A percentile compares a stretch with the other conserved stretches of the same genome.
Conservation (phyloP, 1,140 invertebrate genomes). For the Coptotermes formosanus region DNA sequence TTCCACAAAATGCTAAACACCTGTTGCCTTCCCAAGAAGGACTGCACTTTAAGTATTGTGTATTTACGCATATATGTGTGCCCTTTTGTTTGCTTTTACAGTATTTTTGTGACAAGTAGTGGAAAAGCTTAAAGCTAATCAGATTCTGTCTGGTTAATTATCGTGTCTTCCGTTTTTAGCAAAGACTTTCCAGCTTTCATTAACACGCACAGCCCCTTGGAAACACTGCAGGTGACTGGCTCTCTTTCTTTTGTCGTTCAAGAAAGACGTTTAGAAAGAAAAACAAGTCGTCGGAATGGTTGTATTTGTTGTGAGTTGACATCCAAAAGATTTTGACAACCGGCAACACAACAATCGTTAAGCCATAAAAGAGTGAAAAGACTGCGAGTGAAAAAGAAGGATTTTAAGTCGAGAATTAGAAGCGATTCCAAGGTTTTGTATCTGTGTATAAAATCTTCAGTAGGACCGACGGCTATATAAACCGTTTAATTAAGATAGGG, state of each 20-base stretch:
- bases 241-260: not conserved
- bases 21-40: no score
- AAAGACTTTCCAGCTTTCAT: not conserved
- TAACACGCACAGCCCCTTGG: not conserved
- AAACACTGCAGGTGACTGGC: not conserved
- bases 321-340: not conserved
- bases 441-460: not conserved
- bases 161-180: no score
- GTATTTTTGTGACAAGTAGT: no score
- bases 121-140: no score
- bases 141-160: no score
- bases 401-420: not conserved
- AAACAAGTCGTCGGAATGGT: not conserved
- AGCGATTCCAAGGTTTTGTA: not conserved
- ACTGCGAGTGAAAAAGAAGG: not conserved
- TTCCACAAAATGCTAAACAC: no score
- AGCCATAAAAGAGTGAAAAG: not conserved
- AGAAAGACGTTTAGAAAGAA: not conserved
- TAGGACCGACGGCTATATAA: not conserved
- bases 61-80: no score
- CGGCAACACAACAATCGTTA: not conserved
- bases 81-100: no score
- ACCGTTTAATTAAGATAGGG: no score
- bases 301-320: not conserved
- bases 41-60: no score